A percentile compares a stretch with the other conserved stretches of the same genome.
Evolutionary conservation across 2,888 invertebrate genomes (phyloP).

Genomic region (Volucella inflata): DNA sequence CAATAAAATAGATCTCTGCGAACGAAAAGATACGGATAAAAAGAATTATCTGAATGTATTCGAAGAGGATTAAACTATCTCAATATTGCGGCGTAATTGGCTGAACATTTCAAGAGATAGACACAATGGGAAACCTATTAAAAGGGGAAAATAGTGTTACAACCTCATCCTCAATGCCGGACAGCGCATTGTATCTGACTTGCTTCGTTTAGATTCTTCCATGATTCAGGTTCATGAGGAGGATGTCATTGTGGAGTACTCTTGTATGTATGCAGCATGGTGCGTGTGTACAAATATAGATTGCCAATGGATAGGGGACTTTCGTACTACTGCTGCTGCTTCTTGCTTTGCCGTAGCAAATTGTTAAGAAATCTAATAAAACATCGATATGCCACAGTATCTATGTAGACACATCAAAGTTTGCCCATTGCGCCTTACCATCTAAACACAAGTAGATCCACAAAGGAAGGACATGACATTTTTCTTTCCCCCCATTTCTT

Average conservation of each 20-base stretch:
- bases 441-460: not conserved
- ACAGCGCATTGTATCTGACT: not conserved
- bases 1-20: too few species aligned
- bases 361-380: slow-evolving; percentile 60
- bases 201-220: too few species aligned
- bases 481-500: not conserved
- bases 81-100: slow-evolving; percentile 46
- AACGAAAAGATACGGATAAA: too few species aligned
- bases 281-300: slow-evolving; percentile 15
- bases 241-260: not conserved
- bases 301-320: slow-evolving; percentile 20
- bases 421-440: slow-evolving; percentile 24
- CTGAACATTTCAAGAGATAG: slow-evolving; percentile 12
- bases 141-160: slow-evolving; percentile 41
- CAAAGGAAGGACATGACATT: slow-evolving; percentile 5
- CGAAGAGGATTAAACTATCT: slow-evolving; percentile 28
- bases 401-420: slow-evolving; percentile 15
- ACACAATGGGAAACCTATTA: slow-evolving; percentile 52
- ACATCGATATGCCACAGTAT: slow-evolving; percentile 32
- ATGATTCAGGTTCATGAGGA: not conserved
- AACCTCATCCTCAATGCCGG: slow-evolving; percentile 7
- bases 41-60: not conserved
- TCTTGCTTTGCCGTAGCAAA: slow-evolving; percentile 15
- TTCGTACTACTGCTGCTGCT: not conserved
- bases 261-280: not conserved